Evolutionary conservation across 2,797 vertebrate genomes (phyloP), one percentile per base, ranked within the genome.

Genomic region (Poeciliopsis paucimaculata): DNA sequence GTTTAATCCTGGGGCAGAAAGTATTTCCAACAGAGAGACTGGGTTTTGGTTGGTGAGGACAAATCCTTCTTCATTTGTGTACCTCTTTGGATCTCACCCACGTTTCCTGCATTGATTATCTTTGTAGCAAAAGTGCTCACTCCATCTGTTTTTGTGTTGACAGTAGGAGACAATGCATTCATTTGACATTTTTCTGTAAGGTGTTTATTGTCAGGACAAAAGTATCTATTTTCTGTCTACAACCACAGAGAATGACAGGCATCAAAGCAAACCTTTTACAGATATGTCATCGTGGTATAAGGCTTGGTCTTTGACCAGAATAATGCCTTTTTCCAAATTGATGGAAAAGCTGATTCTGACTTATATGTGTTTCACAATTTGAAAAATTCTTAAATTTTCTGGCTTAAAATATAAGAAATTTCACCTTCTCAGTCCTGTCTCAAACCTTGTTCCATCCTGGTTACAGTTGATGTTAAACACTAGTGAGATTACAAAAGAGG

Each of bases 401-500:
- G 1, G 39, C 41, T 43, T 41, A 66, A 39, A 66, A 23, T 68
- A 5, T 39, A 68, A 68, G 7, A 68, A 36, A 68, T 68, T 41
- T 68, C 16, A 18, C 31, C 64, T 68, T 68, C 39, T 12, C 20
- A 26, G 15, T 46, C 28, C 20, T 31, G 47, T 51, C 2, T 39
- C 4, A 0, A 78, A n/a, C 18, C 34, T 23, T 72, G 62, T 55
- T 73, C 13, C 47, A 72, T 18, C 18, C 36, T 72, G 57, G 45
- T 64, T 16, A 72, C 53, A 55, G 49, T 45, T 80, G 57, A 68
- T 57, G 45, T 79, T 76, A 66, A 66, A 75, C 72, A 45, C 47
- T 16, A 80, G 77, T 11, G 49, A 73, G 60, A 77, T 79, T 66
- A 72, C 75, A 77, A 51, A 82, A 83, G 73, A 77, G 77, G 73